A percentile compares a stretch with the other conserved stretches of the same genome.
Conservation (phyloP, 2,888 invertebrate species). For the Scaptomyza flava region DNA sequence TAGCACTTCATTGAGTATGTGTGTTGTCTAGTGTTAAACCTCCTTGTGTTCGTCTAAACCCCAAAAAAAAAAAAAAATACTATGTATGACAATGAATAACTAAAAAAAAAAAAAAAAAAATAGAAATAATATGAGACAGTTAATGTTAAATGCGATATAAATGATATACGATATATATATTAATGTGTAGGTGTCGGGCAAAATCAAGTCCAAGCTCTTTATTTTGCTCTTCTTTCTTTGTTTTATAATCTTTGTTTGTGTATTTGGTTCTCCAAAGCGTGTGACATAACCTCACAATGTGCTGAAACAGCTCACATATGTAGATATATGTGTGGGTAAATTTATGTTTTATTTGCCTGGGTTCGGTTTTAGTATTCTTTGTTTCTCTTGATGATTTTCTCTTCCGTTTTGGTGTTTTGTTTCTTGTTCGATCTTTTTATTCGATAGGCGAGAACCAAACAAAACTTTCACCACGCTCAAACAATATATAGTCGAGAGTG, state of each 20-base stretch:
- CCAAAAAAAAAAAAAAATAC: slow-evolving; percentile 64
- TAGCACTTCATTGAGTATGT: slow-evolving; percentile 87
- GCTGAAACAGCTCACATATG: slow-evolving; percentile 20
- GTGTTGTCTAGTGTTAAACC: slow-evolving; percentile 95
- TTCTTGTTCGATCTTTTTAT: slow-evolving; percentile 35
- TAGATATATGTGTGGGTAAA: slow-evolving; percentile 24
- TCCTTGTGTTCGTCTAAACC: slow-evolving; percentile 95
- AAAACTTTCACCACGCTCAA: slow-evolving; percentile 23
- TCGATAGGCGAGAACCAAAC: slow-evolving; percentile 35
- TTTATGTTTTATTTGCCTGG: slow-evolving; percentile 79
- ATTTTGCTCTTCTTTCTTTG: slow-evolving; percentile 16
- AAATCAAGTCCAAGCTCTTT: slow-evolving; percentile 2
- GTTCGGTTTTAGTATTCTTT: slow-evolving; percentile 47
- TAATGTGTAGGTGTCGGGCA: slow-evolving; percentile 27
- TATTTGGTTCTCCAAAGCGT: slow-evolving; percentile 16
- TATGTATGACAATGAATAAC: slow-evolving; percentile 58
- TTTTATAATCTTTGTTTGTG: neutral
- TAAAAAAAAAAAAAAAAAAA: slow-evolving; percentile 34
- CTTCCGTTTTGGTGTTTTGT: slow-evolving; percentile 2
- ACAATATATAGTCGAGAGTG: slow-evolving; percentile 56
- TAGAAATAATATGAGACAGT: slow-evolving; percentile 26
- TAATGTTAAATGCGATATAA: slow-evolving; percentile 10
- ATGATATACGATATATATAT: slow-evolving; percentile 20
- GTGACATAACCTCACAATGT: slow-evolving; percentile 14
- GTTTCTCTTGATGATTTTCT: neutral